These are phyloP conservation scores for Tubulanus polymorphus DNA, from an alignment of 2,888 invertebrate genomes.

Conservation along the genomic window DNA sequence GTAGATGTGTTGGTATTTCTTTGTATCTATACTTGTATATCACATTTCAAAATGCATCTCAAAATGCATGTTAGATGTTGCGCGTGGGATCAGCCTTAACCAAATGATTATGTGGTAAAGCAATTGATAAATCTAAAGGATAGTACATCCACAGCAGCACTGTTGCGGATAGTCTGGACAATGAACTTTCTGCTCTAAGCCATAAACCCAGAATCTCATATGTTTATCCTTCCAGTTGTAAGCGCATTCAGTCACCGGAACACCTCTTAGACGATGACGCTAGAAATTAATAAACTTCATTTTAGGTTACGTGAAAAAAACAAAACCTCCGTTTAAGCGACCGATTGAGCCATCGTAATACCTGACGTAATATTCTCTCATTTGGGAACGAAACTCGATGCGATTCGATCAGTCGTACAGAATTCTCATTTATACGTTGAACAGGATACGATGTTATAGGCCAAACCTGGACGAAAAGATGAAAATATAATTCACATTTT, in stretches of 20 bases:
- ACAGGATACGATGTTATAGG: constrained; percentile 32
- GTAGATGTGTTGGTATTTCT: too few relatives aligned
- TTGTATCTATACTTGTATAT: too few relatives aligned
- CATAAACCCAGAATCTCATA: constrained; percentile 36
- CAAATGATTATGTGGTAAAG: too few relatives aligned
- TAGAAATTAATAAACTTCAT: constrained; percentile 17
- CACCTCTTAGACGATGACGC: constrained; percentile 32
- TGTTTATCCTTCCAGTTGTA: constrained; percentile 29
- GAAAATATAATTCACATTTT: too few relatives aligned
- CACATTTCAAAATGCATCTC: too few relatives aligned
- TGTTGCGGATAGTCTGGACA: constrained; percentile 39
- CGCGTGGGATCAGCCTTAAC: too few relatives aligned
- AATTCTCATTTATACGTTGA: constrained; percentile 30
- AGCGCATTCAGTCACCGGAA: constrained; percentile 35
- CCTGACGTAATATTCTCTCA: constrained; percentile 24
- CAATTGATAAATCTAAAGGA: too few relatives aligned
- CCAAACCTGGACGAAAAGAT: constrained; percentile 25
- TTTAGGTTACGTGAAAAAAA: background rate
- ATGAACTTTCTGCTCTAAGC: constrained; percentile 29
- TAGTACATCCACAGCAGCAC: constrained; percentile 36
- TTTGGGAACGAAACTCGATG: constrained; percentile 22
- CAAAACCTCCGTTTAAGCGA: background rate
- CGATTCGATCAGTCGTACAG: constrained; percentile 25
- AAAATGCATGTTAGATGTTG: too few relatives aligned
- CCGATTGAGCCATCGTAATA: constrained; percentile 7